Conservation (phyloP, 92 coral and sea anemone genomes). For the Pocillopora meandrina region DNA sequence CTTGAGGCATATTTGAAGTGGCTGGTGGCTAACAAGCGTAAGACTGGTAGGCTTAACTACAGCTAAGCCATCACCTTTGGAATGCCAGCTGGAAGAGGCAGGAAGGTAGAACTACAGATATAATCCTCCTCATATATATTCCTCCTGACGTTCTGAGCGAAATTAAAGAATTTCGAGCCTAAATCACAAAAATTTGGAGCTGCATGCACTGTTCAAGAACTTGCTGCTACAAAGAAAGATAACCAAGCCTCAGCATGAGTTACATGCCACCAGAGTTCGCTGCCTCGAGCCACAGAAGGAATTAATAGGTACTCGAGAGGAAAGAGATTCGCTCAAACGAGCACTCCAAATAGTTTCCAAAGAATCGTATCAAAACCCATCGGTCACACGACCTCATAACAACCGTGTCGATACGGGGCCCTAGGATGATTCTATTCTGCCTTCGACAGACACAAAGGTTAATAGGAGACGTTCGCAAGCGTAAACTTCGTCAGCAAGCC, state of each 20-base stretch:
- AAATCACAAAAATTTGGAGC: background rate
- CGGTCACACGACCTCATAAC: conserved; percentile 1
- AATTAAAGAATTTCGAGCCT: background rate
- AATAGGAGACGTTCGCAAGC: background rate
- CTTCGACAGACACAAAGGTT: background rate
- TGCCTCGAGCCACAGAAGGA: background rate
- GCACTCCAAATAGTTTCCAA: conserved; percentile 46
- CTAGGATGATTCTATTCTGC: background rate
- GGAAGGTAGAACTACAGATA: background rate
- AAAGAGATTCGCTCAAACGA: conserved; percentile 37
- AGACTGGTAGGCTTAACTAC: too few relatives aligned
- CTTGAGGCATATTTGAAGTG: too few relatives aligned
- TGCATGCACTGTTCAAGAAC: background rate
- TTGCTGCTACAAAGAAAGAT: background rate
- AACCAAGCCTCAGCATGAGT: conserved; percentile 1
- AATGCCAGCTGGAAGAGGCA: too few relatives aligned
- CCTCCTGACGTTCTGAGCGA: conserved; percentile 1
- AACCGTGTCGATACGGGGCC: conserved; percentile 1
- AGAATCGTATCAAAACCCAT: conserved; percentile 13
- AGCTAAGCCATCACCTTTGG: too few relatives aligned
- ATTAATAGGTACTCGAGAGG: conserved; percentile 20
- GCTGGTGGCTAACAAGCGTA: background rate
- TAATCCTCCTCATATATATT: conserved; percentile 44
- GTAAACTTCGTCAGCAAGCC: too few relatives aligned
- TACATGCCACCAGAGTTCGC: background rate